Evolutionary conservation across 2,888 invertebrate genomes (phyloP).

Genomic region (Lathronympha strigana): DNA sequence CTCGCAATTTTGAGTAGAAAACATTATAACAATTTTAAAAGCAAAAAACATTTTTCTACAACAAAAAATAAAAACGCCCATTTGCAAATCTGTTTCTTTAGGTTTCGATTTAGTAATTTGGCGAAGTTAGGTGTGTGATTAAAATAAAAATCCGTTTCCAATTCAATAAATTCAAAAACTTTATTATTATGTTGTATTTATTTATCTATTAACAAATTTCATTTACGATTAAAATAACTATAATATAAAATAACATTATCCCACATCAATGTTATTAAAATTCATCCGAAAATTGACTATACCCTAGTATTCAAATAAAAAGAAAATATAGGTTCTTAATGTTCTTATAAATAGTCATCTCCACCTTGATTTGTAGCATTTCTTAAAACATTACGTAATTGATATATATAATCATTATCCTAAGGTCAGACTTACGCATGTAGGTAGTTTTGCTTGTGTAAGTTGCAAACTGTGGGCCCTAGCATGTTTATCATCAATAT

Average conservation of each 20-base stretch:
- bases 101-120: not conserved
- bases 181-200: slow-evolving; percentile 34
- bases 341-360: slow-evolving; percentile 27
- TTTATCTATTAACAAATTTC: slow-evolving; percentile 32
- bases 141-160: slow-evolving; percentile 16
- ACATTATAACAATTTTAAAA: no score
- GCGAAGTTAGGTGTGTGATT: slow-evolving; percentile 43
- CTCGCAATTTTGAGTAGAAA: no score
- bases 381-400: slow-evolving; percentile 13
- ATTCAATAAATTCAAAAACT: slow-evolving; percentile 39
- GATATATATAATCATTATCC: slow-evolving; percentile 8
- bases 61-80: not conserved
- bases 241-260: slow-evolving; percentile 31
- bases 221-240: slow-evolving; percentile 33
- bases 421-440: not conserved
- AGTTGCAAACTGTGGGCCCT: not conserved
- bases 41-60: no score
- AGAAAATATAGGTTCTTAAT: slow-evolving; percentile 22
- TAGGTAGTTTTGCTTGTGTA: slow-evolving; percentile 2
- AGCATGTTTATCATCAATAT: no score
- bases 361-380: slow-evolving; percentile 33
- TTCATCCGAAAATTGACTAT: slow-evolving; percentile 32
- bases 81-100: not conserved
- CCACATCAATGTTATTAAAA: slow-evolving; percentile 30
- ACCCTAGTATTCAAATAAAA: slow-evolving; percentile 25